Evolutionary conservation across 1,140 invertebrate genomes (phyloP).

Genomic region (Aphidius ervi): DNA sequence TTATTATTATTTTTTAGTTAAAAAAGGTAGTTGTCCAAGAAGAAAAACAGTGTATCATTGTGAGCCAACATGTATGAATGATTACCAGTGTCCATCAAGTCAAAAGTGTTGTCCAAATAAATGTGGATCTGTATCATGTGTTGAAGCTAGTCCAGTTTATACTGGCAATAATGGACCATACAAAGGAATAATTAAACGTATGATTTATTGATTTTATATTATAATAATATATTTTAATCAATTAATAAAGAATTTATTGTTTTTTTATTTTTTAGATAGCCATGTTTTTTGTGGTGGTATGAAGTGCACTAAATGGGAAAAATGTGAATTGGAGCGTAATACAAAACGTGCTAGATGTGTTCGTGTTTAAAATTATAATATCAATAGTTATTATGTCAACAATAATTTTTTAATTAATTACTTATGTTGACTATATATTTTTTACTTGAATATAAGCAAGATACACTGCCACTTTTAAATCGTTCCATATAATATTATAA

Average conservation of each 20-base stretch:
- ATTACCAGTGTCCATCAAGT: slow-evolving; percentile 60
- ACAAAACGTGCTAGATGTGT: slow-evolving; percentile 66
- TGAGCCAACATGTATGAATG: slow-evolving; percentile 62
- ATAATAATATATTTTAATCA: not conserved
- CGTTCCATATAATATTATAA: too few species aligned
- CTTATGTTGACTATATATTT: too few species aligned
- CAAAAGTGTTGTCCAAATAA: slow-evolving; percentile 67
- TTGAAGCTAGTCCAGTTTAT: slow-evolving; percentile 47
- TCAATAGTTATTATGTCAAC: too few species aligned
- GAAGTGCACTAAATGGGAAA: slow-evolving; percentile 63
- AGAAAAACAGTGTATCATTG: slow-evolving; percentile 61
- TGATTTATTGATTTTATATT: not conserved
- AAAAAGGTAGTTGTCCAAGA: slow-evolving; percentile 58
- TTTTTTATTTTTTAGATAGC: slow-evolving; percentile 49
- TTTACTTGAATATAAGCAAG: too few species aligned
- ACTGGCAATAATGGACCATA: slow-evolving; percentile 40
- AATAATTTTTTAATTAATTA: too few species aligned
- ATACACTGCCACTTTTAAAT: too few species aligned
- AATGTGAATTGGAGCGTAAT: slow-evolving; percentile 61
- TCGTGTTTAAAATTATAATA: slow-evolving; percentile 48
- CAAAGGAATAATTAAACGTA: slow-evolving; percentile 23
- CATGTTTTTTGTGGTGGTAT: slow-evolving; percentile 64
- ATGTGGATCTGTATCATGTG: slow-evolving; percentile 65
- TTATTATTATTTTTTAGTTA: slow-evolving; percentile 27
- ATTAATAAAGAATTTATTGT: slow-evolving; percentile 12